A percentile compares a stretch with the other conserved stretches of the same genome.
Conservation (phyloP, 1,140 invertebrate species). For the Eciton burchellii region DNA sequence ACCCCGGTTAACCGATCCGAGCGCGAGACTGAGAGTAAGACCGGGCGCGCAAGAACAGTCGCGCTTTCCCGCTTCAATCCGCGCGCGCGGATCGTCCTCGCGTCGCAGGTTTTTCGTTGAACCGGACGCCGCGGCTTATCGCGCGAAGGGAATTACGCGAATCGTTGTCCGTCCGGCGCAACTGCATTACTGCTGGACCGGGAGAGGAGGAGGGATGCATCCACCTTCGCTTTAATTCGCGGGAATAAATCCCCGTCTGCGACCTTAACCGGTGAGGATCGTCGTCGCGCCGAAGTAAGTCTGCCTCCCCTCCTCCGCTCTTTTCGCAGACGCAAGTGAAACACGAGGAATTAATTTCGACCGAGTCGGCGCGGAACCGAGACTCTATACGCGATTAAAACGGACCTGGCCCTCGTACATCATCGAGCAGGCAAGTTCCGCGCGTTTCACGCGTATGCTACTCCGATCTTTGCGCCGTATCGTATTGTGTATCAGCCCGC, state of each 20-base stretch:
- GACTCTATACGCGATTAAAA: slow-evolving; percentile 40
- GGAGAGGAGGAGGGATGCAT: slow-evolving; percentile 26
- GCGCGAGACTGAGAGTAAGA: slow-evolving; percentile 53
- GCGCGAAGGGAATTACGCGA: background rate
- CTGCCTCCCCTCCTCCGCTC: slow-evolving; percentile 5
- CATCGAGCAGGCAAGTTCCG: background rate
- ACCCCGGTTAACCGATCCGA: slow-evolving; percentile 55
- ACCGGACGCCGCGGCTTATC: slow-evolving; percentile 17
- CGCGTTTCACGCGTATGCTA: slow-evolving; percentile 58
- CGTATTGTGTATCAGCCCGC: slow-evolving; percentile 57
- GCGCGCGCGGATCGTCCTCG: slow-evolving; percentile 10
- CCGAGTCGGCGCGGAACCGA: slow-evolving; percentile 34
- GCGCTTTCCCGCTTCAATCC: slow-evolving; percentile 59
- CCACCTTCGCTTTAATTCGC: slow-evolving; percentile 43
- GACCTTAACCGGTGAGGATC: background rate
- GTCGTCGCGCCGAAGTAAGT: slow-evolving; percentile 15
- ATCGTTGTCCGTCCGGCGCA: slow-evolving; percentile 14
- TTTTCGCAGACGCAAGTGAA: background rate
- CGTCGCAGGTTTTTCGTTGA: slow-evolving; percentile 55
- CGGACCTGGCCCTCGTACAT: slow-evolving; percentile 29
- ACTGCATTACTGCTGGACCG: slow-evolving; percentile 38
- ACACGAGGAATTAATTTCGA: slow-evolving; percentile 54
- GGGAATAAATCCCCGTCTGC: slow-evolving; percentile 33
- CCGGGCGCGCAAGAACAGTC: slow-evolving; percentile 65
- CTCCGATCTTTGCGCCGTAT: slow-evolving; percentile 55